Base-by-base conservation (phyloP, 2,113 vertebrate species). In the Galemys pyrenaicus region DNA sequence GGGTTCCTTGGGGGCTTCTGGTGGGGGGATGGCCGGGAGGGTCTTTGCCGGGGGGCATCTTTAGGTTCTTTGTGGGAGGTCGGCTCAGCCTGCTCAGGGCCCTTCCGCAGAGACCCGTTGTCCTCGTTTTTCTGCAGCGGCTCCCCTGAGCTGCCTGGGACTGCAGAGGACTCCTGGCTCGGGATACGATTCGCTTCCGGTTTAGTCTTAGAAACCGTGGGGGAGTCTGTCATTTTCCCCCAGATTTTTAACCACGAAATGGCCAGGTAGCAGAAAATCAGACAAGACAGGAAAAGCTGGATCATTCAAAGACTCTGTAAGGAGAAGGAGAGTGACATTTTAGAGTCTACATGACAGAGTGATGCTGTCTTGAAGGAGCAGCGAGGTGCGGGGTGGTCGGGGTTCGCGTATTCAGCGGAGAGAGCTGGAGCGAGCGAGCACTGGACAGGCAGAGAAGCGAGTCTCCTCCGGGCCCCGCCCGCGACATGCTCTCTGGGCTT, bases 261-360 rank as follows among this genome's bases (percentile, higher is more conserved):
- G n/a, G 84, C 97, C 56, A 97, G 85, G 84, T 37, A 97, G 73
- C 49, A 96, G 39, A 96, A 79, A 81, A 97, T 28, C 87, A 97
- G 74, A 68, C 89, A 94, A 62, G 80, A 96, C 0, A 96, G 77
- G 20, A 94, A 58, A 64, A 97, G 62, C 4, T 92, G 75, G 85
- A 81, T 81, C 96, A 97, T 94, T 97, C 96, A 97, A 46, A 46
- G 86, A 91, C 32, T 37, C 97, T 97, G 94, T 67, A 85, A 70
- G 67, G 73, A 92, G 37, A 91, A 67, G 37, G 22, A 68, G 44
- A 71, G 35, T 78, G 68, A 28, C 2, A 2, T 44, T 26, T 94
- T 41, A 95, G 44, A 20, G 56, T 24, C 32, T 41, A 9, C 0
- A 0, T 4, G 8, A 80, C 16, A 0, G 3, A 85, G 26, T 28